phyloP scores from a whole-genome alignment of 2,113 vertebrate genomes.

The Brienomyrus longianalis region DNA sequence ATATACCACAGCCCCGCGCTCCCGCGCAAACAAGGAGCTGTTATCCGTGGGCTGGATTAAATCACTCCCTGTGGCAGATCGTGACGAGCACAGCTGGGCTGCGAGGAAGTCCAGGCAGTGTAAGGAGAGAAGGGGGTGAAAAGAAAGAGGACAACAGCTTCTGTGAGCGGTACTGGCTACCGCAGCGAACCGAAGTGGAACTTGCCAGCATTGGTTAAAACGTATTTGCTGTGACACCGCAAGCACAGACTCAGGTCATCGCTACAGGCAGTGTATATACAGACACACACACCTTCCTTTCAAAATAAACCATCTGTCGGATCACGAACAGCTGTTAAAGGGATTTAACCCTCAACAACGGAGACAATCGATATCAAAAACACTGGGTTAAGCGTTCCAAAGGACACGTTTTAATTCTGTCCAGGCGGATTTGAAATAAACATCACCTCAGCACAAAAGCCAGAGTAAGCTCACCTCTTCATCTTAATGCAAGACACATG shows the following conservation, averaged over 20 bases:
- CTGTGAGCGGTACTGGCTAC: background rate
- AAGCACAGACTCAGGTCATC: background rate
- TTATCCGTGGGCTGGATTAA: slow-evolving; percentile 5
- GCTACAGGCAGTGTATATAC: background rate
- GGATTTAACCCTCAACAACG: background rate
- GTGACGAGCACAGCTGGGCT: slow-evolving; percentile 7
- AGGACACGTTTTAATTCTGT: background rate
- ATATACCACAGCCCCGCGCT: background rate
- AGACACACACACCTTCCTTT: background rate
- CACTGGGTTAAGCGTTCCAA: background rate
- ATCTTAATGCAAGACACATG: background rate
- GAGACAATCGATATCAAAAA: background rate
- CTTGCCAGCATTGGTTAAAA: background rate
- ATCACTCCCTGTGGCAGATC: background rate
- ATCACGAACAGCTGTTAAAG: background rate
- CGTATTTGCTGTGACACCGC: background rate
- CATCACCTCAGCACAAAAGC: background rate
- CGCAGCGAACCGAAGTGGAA: background rate
- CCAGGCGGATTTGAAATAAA: background rate
- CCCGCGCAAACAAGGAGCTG: background rate
- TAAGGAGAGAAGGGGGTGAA: background rate
- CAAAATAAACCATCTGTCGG: background rate
- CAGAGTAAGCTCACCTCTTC: background rate
- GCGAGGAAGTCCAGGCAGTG: background rate
- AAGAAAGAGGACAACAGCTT: background rate